Conservation (phyloP, 1,140 invertebrate species). For the Drosophila carrolli region DNA sequence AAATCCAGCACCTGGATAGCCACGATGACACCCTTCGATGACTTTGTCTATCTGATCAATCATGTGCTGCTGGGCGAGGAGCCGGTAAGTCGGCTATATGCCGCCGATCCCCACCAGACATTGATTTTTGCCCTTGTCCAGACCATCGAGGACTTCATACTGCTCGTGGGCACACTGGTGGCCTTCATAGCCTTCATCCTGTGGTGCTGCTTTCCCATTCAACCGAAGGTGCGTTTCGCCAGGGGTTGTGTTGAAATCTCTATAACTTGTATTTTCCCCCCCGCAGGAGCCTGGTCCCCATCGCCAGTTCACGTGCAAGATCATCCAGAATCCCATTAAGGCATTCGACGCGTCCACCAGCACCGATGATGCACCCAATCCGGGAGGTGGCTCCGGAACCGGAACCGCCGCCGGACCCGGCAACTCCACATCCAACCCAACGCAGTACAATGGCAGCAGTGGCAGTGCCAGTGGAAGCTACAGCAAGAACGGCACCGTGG, state of each 20-base stretch:
- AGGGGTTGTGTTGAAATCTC: not conserved
- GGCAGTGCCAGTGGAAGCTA: slow-evolving; percentile 50
- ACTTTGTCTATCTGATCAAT: slow-evolving; percentile 87
- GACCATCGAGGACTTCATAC: slow-evolving; percentile 88
- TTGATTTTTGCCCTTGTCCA: slow-evolving; percentile 50
- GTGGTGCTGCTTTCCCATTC: slow-evolving; percentile 88
- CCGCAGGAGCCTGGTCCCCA: slow-evolving; percentile 64
- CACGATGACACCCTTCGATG: slow-evolving; percentile 87
- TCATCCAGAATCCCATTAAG: slow-evolving; percentile 65
- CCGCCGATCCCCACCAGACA: not conserved
- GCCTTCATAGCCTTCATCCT: slow-evolving; percentile 88
- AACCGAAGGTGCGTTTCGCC: slow-evolving; percentile 85
- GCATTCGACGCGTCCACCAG: slow-evolving; percentile 56
- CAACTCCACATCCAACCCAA: slow-evolving; percentile 13
- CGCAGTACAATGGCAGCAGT: slow-evolving; percentile 48
- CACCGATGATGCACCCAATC: slow-evolving; percentile 26
- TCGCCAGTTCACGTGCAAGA: slow-evolving; percentile 76
- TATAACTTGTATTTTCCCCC: not conserved
- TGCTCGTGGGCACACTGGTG: slow-evolving; percentile 87
- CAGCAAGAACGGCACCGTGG: slow-evolving; percentile 70
- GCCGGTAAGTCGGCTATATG: slow-evolving; percentile 85
- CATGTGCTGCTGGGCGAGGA: slow-evolving; percentile 87
- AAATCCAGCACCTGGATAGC: slow-evolving; percentile 16
- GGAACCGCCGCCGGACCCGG: not conserved
- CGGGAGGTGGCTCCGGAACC: slow-evolving; percentile 3